Evolutionary conservation across 64 coral and sea anemone genomes (phyloP), one percentile per base, ranked within the genome.

Genomic region (Acropora tenuis): DNA sequence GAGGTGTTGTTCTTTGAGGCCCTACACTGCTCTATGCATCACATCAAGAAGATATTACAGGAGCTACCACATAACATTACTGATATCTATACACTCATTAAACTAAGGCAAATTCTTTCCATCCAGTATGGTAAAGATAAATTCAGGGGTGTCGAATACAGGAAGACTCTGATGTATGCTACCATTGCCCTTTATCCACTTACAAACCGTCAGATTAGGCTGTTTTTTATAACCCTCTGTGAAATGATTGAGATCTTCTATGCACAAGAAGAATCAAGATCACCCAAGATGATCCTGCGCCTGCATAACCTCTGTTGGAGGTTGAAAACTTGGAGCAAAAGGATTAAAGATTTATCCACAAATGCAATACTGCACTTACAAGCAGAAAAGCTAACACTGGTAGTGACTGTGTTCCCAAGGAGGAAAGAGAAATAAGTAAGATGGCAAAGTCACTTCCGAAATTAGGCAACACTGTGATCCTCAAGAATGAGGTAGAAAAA

Each of bases 321-420:
- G 7, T 83, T 95, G 89, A 82, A 80, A 53, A 93, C 88, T 80
- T 90, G 90, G 86, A 53, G 65, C 82, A 87, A 88, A 49, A 69
- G 75, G 43, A 17, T 55, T 8, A 15, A 86, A 47, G 11, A 86
- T 50, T 50, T 92, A 17, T n/a, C 74, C 0, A 80, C 65, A 2
- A 93, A 96, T 83, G 88, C 86, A 41, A 40, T 96, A 8, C 80
- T 96, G 1, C 90, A 86, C 42, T 42, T 93, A 8, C 76, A 93
- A 82, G 88, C 91, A 78, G 91, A 96, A 68, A 57, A 76, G 16
- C 46, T 19, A 89, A 13, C 16, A 8, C 8, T 10, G 17, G 18
- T 0, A 20, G 7, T 48, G 41, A 52, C 20, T 50, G 5, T 58
- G 18, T 18, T n/a, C 20, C 48, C 16, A 89, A 50, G 15, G 87